Conservation (phyloP, 2,797 vertebrate species). For the Crax fasciolata region DNA sequence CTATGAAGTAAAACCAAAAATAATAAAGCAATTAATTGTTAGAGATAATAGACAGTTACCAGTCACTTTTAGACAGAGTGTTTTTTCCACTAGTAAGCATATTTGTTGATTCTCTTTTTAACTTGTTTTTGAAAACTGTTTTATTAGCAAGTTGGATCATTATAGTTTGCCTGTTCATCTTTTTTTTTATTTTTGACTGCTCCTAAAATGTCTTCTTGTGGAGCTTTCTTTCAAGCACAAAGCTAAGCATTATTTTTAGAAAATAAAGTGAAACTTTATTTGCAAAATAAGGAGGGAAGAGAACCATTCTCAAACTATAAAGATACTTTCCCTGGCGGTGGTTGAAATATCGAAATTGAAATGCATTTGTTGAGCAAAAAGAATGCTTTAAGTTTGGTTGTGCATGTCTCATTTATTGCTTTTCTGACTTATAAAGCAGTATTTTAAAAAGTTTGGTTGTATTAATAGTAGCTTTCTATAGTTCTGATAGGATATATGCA, state of each 20-base stretch:
- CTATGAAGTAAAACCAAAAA: not conserved
- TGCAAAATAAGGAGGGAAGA: not conserved
- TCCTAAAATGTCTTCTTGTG: not conserved
- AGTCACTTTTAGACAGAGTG: not conserved
- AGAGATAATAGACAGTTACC: not conserved
- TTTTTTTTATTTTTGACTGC: slow-evolving; percentile 26
- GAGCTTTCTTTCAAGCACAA: slow-evolving; percentile 1
- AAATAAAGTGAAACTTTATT: not conserved
- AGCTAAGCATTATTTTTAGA: slow-evolving; percentile 11
- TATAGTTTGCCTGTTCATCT: not conserved
- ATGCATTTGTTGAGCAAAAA: not conserved
- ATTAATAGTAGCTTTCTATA: not conserved
- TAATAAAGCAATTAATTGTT: not conserved
- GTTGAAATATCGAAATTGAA: not conserved
- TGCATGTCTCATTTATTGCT: not conserved
- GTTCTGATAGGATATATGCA: not conserved
- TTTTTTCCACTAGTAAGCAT: not conserved
- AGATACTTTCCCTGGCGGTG: not conserved
- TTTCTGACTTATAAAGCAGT: not conserved
- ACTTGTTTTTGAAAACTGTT: slow-evolving; percentile 2
- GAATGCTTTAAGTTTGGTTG: not conserved
- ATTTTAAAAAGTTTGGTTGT: not conserved
- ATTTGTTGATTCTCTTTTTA: not conserved
- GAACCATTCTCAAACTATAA: not conserved
- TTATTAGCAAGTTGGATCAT: not conserved